Percentiles rank a stretch among this genome's conserved stretches.
Evolutionary conservation across 2,888 invertebrate species (phyloP).

Genomic region (Halocaridina rubra): DNA sequence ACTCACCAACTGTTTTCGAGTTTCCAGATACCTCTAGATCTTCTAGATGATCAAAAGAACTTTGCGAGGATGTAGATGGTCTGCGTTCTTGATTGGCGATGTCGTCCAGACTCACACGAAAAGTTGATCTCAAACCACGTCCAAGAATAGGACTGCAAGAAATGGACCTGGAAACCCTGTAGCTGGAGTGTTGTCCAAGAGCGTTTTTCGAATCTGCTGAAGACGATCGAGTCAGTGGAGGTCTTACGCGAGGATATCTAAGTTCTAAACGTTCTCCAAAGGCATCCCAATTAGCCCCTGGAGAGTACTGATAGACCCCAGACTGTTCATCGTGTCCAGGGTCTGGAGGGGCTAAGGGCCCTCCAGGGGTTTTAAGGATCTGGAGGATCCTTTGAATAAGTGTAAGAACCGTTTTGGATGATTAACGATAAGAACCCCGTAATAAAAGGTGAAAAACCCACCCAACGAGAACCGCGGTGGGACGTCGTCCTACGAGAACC

Average conservation of each 20-base stretch:
- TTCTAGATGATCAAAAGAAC: too few relatives aligned
- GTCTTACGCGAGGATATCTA: not conserved
- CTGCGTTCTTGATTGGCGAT: not conserved
- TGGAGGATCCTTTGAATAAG: constrained; percentile 30
- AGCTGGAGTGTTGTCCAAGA: not conserved
- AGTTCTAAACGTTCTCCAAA: constrained; percentile 19
- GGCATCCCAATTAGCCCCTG: constrained; percentile 30
- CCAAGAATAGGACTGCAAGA: constrained; percentile 5
- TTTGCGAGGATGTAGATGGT: too few relatives aligned
- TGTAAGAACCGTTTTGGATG: constrained; percentile 13
- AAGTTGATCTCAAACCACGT: not conserved
- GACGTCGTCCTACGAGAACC: too few relatives aligned
- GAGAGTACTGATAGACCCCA: constrained; percentile 26
- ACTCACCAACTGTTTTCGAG: not conserved
- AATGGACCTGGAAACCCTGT: not conserved
- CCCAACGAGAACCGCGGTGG: not conserved
- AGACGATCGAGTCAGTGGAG: not conserved
- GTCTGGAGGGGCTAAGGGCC: constrained; percentile 30
- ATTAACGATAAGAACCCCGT: not conserved
- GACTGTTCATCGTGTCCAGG: constrained; percentile 17
- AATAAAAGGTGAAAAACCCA: not conserved
- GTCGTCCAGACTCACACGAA: not conserved
- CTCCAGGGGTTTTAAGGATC: constrained; percentile 30
- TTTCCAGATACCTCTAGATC: not conserved
- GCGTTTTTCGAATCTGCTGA: not conserved